phyloP scores from a whole-genome alignment of 2,888 invertebrate species.

The Nezara viridula region DNA sequence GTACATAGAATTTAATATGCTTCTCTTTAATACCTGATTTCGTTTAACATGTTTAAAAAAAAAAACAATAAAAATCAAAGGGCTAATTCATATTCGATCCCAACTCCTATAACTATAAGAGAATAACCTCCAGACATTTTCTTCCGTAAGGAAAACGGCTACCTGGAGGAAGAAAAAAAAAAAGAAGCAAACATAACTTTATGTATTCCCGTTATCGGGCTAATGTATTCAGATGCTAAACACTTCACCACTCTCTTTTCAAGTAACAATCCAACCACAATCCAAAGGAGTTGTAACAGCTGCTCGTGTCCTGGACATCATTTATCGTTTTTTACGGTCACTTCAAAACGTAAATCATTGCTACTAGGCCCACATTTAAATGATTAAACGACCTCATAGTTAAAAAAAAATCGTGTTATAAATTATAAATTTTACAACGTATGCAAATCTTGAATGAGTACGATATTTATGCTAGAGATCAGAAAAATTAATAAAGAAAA shows the following conservation, averaged over 20 bases:
- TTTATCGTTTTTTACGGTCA: neutral
- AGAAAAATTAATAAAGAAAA: neutral
- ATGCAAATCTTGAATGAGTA: neutral
- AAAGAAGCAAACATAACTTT: neutral
- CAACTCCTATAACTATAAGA: neutral
- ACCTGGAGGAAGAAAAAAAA: neutral
- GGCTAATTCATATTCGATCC: neutral
- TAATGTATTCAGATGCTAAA: constrained; percentile 29
- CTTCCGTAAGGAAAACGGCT: neutral
- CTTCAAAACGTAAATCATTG: neutral
- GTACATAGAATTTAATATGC: neutral
- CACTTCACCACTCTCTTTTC: neutral
- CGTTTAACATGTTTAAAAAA: neutral
- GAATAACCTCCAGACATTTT: neutral
- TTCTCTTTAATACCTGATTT: too few species aligned
- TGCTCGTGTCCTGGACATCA: neutral
- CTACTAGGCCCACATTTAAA: neutral
- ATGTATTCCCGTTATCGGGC: neutral
- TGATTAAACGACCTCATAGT: neutral
- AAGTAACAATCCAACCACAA: neutral
- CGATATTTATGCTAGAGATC: neutral
- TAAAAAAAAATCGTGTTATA: neutral
- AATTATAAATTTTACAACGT: neutral
- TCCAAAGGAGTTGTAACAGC: neutral
- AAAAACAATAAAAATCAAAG: neutral